A percentile compares a stretch with the other conserved stretches of the same genome.
Conservation (phyloP, 2,113 vertebrate species). For the Pseudorectes ferrugineus region DNA sequence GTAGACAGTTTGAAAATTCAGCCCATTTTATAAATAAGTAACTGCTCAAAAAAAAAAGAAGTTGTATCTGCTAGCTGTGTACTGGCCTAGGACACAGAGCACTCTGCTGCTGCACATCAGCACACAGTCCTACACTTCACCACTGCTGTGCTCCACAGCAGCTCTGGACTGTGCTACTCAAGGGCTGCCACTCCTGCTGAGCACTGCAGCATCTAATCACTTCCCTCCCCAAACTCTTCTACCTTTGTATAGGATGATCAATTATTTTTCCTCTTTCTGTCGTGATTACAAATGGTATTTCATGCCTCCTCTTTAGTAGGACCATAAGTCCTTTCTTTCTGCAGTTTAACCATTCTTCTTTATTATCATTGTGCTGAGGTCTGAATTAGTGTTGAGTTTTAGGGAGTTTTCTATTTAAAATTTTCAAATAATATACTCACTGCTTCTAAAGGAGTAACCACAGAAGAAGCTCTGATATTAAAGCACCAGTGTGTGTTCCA, state of each 20-base stretch:
- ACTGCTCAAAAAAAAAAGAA: neutral
- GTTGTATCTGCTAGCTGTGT: neutral
- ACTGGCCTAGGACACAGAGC: neutral
- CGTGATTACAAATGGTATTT: neutral
- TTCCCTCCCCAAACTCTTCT: neutral
- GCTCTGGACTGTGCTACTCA: neutral
- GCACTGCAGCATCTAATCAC: neutral
- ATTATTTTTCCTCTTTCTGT: neutral
- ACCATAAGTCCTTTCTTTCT: neutral
- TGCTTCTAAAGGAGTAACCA: neutral
- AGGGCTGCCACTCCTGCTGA: neutral
- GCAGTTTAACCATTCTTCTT: neutral
- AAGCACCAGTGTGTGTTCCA: neutral
- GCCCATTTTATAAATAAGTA: neutral
- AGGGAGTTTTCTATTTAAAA: neutral
- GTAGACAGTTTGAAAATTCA: neutral
- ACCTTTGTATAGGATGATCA: fast-evolving
- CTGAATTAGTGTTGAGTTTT: neutral
- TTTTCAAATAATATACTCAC: neutral
- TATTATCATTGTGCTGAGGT: neutral
- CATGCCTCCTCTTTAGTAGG: neutral
- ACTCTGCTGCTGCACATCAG: neutral
- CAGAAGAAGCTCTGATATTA: neutral
- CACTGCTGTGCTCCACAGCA: neutral
- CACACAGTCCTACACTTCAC: neutral